Evolutionary conservation across 1,140 invertebrate species (phyloP).

Genomic region (Maconellicoccus hirsutus): DNA sequence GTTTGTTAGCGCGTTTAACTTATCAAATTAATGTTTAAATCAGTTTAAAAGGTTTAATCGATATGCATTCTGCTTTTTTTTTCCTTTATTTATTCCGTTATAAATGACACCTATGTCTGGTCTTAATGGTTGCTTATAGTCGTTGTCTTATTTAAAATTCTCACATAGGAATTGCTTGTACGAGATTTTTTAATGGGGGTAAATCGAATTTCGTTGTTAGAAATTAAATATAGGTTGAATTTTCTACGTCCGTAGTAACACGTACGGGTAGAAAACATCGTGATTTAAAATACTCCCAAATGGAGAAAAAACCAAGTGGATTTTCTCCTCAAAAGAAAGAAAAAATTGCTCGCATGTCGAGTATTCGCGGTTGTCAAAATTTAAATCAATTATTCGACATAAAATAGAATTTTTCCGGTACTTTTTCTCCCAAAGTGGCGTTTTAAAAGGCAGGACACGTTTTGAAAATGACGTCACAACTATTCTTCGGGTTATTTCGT

Average conservation of each 20-base stretch:
- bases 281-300: too few species aligned
- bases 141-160: not conserved
- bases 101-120: not conserved
- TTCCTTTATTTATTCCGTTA: not conserved
- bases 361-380: not conserved
- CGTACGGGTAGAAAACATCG: too few species aligned
- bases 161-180: not conserved
- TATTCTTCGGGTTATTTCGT: not conserved
- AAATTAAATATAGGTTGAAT: not conserved
- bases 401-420: not conserved
- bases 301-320: not conserved
- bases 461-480: not conserved
- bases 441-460: not conserved
- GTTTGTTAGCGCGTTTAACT: not conserved
- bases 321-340: not conserved
- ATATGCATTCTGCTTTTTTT: not conserved
- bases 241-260: too few species aligned
- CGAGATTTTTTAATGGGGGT: not conserved
- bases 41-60: not conserved
- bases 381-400: not conserved
- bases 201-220: slow-evolving; percentile 4
- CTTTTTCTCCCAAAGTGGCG: not conserved
- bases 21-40: slow-evolving; percentile 2
- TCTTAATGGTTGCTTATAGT: not conserved
- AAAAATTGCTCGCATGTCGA: not conserved